These are phyloP conservation scores for Nasonia longicornis DNA, from an alignment of 1,140 invertebrate genomes.

Conservation along the genomic window DNA sequence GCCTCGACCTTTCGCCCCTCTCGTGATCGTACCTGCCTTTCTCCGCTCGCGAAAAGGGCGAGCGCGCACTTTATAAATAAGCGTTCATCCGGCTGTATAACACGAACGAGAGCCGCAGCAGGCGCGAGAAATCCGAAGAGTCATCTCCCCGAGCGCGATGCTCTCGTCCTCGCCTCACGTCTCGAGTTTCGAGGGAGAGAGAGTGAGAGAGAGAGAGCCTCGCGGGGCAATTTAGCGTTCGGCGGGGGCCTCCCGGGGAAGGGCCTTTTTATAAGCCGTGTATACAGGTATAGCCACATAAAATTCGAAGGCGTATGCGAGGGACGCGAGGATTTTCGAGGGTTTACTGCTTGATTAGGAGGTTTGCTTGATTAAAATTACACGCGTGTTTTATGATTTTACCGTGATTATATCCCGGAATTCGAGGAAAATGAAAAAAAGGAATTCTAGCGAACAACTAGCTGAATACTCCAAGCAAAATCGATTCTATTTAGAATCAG, in stretches of 20 bases:
- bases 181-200: slow-evolving; percentile 40
- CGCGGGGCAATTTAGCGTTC: slow-evolving; percentile 35
- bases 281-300: background rate
- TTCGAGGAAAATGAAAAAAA: too few species aligned
- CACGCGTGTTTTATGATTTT: background rate
- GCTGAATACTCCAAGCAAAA: background rate
- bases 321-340: background rate
- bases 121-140: slow-evolving; percentile 53
- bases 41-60: slow-evolving; percentile 6
- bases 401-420: background rate
- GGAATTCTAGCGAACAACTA: too few species aligned
- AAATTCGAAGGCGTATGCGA: slow-evolving; percentile 9
- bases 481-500: background rate
- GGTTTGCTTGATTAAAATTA: background rate
- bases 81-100: slow-evolving; percentile 7
- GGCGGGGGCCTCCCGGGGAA: slow-evolving; percentile 13
- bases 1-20: background rate
- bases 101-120: background rate
- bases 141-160: slow-evolving; percentile 49
- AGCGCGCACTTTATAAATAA: slow-evolving; percentile 39
- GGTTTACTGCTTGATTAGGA: background rate
- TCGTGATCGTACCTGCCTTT: background rate
- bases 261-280: slow-evolving; percentile 16
- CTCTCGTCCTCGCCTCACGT: slow-evolving; percentile 43
- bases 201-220: slow-evolving; percentile 1